Conservation (phyloP, 2,888 invertebrate species). For the Melanotus villosus region DNA sequence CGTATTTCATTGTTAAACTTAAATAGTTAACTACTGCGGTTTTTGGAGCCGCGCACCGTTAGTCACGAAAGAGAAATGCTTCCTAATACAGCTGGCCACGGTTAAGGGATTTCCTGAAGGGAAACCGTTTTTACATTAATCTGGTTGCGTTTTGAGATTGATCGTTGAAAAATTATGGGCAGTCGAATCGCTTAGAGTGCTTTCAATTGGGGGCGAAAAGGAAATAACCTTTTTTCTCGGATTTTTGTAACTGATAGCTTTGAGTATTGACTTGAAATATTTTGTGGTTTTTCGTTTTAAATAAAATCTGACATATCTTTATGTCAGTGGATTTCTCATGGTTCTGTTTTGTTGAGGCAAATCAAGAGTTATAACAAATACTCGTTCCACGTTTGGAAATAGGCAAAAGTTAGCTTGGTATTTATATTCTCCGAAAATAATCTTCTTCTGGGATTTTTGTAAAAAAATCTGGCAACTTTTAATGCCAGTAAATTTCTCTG, state of each 20-base stretch:
- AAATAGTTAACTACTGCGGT: slow-evolving; percentile 40
- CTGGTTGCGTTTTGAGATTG: slow-evolving; percentile 27
- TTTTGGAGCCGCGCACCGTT: slow-evolving; percentile 34
- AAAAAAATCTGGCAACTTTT: too few species aligned
- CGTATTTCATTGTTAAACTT: slow-evolving; percentile 55
- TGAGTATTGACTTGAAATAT: slow-evolving; percentile 13
- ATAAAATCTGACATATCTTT: background rate
- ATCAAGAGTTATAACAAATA: too few species aligned
- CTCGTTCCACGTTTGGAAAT: too few species aligned
- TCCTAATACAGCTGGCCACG: slow-evolving; percentile 24
- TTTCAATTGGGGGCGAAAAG: slow-evolving; percentile 6
- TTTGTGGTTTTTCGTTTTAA: background rate
- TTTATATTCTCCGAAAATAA: too few species aligned
- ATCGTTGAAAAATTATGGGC: slow-evolving; percentile 23
- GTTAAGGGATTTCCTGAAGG: slow-evolving; percentile 27
- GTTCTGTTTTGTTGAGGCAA: too few species aligned
- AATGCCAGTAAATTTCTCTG: too few species aligned
- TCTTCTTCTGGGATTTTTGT: too few species aligned
- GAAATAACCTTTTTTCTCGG: background rate
- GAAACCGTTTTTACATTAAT: slow-evolving; percentile 28
- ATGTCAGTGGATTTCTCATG: background rate
- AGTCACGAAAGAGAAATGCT: slow-evolving; percentile 40
- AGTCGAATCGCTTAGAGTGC: slow-evolving; percentile 9
- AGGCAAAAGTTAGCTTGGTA: too few species aligned
- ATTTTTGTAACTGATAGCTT: slow-evolving; percentile 10